Evolutionary conservation across 1,140 invertebrate species (phyloP).

Genomic region (Phymastichus coffea): DNA sequence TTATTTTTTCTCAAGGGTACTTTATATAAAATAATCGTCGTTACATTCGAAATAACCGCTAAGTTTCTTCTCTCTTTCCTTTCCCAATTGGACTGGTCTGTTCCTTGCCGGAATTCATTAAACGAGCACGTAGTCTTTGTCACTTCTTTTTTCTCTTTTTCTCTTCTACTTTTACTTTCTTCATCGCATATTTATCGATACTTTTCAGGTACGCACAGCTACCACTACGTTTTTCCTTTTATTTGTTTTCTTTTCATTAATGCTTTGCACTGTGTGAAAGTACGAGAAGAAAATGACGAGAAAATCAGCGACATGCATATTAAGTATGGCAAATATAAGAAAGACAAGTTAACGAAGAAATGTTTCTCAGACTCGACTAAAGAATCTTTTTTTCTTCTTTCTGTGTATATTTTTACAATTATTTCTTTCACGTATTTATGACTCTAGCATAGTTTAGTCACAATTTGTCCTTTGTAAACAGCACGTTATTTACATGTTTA

Average conservation of each 20-base stretch:
- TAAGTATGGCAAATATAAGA: conserved; percentile 24
- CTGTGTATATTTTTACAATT: conserved; percentile 10
- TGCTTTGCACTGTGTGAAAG: conserved; percentile 2
- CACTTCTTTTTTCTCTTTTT: conserved; percentile 1
- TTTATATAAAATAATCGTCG: conserved; percentile 23
- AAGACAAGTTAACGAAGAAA: conserved; percentile 16
- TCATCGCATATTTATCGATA: conserved; percentile 21
- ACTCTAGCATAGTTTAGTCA: conserved; percentile 36
- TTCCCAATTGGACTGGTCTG: conserved; percentile 15
- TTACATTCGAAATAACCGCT: conserved; percentile 26
- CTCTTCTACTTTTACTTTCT: conserved; percentile 4
- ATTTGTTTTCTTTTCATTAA: no score
- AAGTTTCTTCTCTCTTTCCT: conserved; percentile 18
- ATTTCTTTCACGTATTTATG: conserved; percentile 20
- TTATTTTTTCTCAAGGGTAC: conserved; percentile 23
- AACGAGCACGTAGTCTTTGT: conserved; percentile 10
- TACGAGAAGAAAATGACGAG: conserved; percentile 23
- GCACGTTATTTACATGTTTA: conserved; percentile 53
- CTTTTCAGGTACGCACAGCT: conserved; percentile 29
- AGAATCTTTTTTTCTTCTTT: conserved; percentile 18
- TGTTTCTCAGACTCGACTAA: conserved; percentile 17
- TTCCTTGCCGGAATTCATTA: conserved; percentile 16
- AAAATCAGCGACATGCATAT: conserved; percentile 26
- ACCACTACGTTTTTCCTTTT: conserved; percentile 29
- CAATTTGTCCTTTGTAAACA: conserved; percentile 51